Evolutionary conservation across 2,888 invertebrate species (phyloP), one percentile per base, ranked within the genome.

Genomic region (Thereva nobilitata): DNA sequence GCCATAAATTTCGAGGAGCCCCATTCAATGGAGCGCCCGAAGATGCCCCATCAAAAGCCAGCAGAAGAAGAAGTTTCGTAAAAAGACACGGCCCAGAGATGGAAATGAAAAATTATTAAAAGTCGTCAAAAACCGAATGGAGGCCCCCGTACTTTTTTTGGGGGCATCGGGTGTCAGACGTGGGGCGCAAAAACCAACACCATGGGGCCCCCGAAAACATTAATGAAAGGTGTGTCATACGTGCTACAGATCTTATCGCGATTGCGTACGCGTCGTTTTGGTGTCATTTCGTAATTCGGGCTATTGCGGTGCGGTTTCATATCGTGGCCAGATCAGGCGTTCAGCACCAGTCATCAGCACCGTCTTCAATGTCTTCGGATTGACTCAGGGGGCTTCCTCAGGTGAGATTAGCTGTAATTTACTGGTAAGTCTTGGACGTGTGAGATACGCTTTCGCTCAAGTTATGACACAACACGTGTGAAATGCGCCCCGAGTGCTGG

Each of bases 211-310:
- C 52, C 52, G 42, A 52, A 61, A 64, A 40, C 52, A 23, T 64
- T 64, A 53, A 64, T 35, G 37, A 53, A 50, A 65, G 65, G 65
- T 65, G 65, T 65, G 65, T 65, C 65, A 65, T 65, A 65, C 65
- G 65, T 65, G 65, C 8, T 50, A 65, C 55, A 47, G 65, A 65
- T 65, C 56, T 55, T 65, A 65, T 65, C 65, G 23, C 12, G 53
- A 64, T 54, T 44, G 53, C 54, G 45, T 64, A 64, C 45, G 45
- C 53, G 53, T 53, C 54, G 53, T 64, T 64, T 64, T 54, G 53
- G 54, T 65, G 64, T 65, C 55, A 65, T 65, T 65, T 65, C 55
- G 55, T 65, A 65, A 65, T 65, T 65, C 55, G 54, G 55, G 45
- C 55, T 54, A 64, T 64, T 64, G 52, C 53, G 41, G 23, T 9